Conservation (phyloP, 2,888 invertebrate species). For the Orthosia incerta region DNA sequence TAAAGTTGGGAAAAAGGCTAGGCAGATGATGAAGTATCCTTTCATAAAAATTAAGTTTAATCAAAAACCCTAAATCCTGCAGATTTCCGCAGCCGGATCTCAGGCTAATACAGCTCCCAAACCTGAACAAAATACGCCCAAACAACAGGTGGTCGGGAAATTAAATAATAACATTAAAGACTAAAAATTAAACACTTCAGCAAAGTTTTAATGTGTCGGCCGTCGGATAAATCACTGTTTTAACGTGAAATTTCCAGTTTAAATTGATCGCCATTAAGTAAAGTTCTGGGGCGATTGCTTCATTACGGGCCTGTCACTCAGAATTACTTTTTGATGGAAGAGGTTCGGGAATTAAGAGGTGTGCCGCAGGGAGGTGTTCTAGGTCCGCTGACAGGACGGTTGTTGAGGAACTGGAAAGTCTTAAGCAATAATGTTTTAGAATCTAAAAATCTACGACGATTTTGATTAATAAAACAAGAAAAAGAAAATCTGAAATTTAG, state of each 20-base stretch:
- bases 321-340: constrained; percentile 62
- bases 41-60: too few relatives aligned
- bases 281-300: constrained; percentile 65
- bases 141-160: constrained; percentile 58
- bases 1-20: too few relatives aligned
- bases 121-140: constrained; percentile 31
- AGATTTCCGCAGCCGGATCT: too few relatives aligned
- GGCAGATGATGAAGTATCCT: too few relatives aligned
- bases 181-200: constrained; percentile 73
- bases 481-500: too few relatives aligned
- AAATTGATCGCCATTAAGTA: constrained; percentile 69
- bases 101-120: neutral
- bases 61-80: too few relatives aligned
- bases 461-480: too few relatives aligned
- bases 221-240: constrained; percentile 70
- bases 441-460: too few relatives aligned
- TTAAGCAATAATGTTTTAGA: neutral
- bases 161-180: constrained; percentile 63
- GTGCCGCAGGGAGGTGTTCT: constrained; percentile 45
- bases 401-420: neutral
- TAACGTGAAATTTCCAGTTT: constrained; percentile 64
- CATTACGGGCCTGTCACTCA: constrained; percentile 64
- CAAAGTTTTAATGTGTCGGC: constrained; percentile 74
- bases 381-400: constrained; percentile 9
- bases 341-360: constrained; percentile 50